Evolutionary conservation across 2,888 invertebrate species (phyloP).

Genomic region (Drosophila austrosaltans): DNA sequence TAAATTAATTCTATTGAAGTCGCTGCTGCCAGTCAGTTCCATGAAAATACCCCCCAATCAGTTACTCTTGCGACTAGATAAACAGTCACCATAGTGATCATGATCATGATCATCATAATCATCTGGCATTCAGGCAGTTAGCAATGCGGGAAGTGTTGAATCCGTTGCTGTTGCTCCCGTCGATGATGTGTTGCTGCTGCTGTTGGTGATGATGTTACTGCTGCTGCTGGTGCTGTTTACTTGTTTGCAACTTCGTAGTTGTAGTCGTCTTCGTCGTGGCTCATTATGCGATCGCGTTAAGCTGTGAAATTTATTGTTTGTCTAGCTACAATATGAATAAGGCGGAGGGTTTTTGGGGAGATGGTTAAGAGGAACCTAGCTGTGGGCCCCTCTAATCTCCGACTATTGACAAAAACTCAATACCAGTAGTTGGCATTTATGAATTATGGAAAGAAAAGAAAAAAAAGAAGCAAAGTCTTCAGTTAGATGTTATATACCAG

Average conservation of each 20-base stretch:
- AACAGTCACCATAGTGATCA: constrained; percentile 20
- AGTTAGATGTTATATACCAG: constrained; percentile 15
- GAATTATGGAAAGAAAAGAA: constrained; percentile 63
- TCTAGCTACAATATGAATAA: constrained; percentile 49
- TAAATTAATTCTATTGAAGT: constrained; percentile 82
- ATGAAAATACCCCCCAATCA: constrained; percentile 60
- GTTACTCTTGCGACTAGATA: constrained; percentile 51
- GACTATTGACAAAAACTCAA: constrained; percentile 80
- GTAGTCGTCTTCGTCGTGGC: constrained; percentile 46
- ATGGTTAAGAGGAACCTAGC: constrained; percentile 39
- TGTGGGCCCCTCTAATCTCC: constrained; percentile 65
- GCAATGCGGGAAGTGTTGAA: constrained; percentile 61
- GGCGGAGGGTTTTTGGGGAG: constrained; percentile 2
- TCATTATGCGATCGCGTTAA: constrained; percentile 82
- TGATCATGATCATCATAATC: not conserved
- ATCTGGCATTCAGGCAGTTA: constrained; percentile 31
- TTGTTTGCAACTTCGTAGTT: constrained; percentile 56
- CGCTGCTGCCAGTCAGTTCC: constrained; percentile 75
- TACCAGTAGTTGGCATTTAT: constrained; percentile 81
- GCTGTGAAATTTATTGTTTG: constrained; percentile 82
- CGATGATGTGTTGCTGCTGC: not conserved
- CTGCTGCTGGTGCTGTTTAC: constrained; percentile 50
- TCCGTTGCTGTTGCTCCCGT: constrained; percentile 59
- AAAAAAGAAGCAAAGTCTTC: constrained; percentile 24
- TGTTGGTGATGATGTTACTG: constrained; percentile 14